phyloP scores from a whole-genome alignment of 2,797 vertebrate genomes.

The Scarus forsteni region DNA sequence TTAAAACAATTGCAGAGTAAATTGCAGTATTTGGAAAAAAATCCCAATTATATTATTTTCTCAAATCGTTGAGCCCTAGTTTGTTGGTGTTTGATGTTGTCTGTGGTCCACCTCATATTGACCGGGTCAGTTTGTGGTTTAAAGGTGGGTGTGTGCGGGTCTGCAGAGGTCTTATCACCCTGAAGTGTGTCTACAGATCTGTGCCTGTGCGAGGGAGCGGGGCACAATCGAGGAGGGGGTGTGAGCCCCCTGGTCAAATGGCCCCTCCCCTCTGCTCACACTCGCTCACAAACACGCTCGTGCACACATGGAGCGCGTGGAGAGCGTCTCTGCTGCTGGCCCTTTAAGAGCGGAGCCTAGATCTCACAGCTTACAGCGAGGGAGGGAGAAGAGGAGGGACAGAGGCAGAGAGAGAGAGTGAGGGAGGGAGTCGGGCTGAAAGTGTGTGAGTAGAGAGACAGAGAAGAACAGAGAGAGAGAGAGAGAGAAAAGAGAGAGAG shows the following conservation, averaged over 20 bases:
- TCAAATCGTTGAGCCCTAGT: too few relatives aligned
- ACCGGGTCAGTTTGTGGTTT: slow-evolving; percentile 23
- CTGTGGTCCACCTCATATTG: neutral
- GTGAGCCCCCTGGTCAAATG: slow-evolving; percentile 71
- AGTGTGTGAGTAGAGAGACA: slow-evolving; percentile 80
- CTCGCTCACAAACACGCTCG: slow-evolving; percentile 17
- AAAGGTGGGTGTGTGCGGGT: slow-evolving; percentile 26
- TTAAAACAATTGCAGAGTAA: too few relatives aligned
- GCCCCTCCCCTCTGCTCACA: slow-evolving; percentile 63
- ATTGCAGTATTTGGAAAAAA: too few relatives aligned
- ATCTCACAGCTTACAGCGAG: slow-evolving; percentile 87
- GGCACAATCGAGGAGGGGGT: slow-evolving; percentile 61
- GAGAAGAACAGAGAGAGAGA: slow-evolving; percentile 72
- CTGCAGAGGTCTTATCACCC: slow-evolving; percentile 31
- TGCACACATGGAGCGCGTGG: slow-evolving; percentile 15
- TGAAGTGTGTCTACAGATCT: slow-evolving; percentile 34
- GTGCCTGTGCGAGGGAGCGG: slow-evolving; percentile 21
- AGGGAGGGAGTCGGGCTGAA: slow-evolving; percentile 76
- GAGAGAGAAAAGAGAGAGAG: slow-evolving; percentile 66
- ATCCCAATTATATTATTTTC: too few relatives aligned
- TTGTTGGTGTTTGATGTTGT: too few relatives aligned
- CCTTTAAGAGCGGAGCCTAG: slow-evolving; percentile 96
- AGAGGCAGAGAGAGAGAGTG: slow-evolving; percentile 72
- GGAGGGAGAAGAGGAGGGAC: slow-evolving; percentile 86
- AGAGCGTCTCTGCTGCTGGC: slow-evolving; percentile 79